Conservation (phyloP, 2,797 vertebrate genomes). For the Vipera ursinii region DNA sequence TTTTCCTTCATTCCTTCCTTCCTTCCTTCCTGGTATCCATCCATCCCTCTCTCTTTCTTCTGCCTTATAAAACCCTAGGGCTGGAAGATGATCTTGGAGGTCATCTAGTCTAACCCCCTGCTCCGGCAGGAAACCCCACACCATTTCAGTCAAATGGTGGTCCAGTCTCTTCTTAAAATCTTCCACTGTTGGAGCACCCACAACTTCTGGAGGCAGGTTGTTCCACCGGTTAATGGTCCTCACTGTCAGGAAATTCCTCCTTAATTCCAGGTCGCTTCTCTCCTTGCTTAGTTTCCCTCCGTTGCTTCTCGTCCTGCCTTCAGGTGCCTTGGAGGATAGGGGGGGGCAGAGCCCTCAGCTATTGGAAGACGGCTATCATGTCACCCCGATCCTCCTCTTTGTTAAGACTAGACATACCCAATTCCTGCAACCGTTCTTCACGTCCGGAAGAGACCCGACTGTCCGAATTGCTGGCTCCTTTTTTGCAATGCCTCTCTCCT, state of each 20-base stretch:
- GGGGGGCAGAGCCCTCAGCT: not conserved
- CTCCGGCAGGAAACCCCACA: no score
- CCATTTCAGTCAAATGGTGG: no score
- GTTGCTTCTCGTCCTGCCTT: not conserved
- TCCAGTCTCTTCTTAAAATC: not conserved
- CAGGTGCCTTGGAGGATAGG: not conserved
- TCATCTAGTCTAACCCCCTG: no score
- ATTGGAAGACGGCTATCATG: fast-evolving
- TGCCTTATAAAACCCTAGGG: no score
- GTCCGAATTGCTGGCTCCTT: not conserved
- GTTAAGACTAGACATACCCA: constrained; percentile 21
- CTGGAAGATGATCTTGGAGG: no score
- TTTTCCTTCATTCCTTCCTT: no score
- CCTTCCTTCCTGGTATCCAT: no score
- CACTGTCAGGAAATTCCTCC: not conserved
- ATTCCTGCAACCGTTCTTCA: constrained; percentile 30
- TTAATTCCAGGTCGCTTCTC: not conserved
- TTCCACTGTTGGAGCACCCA: not conserved
- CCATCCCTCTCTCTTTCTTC: no score
- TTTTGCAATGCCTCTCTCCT: not conserved
- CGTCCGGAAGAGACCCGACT: not conserved
- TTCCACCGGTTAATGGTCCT: not conserved
- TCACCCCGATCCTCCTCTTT: not conserved
- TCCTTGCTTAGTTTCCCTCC: not conserved
- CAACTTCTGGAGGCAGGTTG: not conserved